phyloP scores from a whole-genome alignment of 2,888 invertebrate genomes.

The Morpho deidamia region DNA sequence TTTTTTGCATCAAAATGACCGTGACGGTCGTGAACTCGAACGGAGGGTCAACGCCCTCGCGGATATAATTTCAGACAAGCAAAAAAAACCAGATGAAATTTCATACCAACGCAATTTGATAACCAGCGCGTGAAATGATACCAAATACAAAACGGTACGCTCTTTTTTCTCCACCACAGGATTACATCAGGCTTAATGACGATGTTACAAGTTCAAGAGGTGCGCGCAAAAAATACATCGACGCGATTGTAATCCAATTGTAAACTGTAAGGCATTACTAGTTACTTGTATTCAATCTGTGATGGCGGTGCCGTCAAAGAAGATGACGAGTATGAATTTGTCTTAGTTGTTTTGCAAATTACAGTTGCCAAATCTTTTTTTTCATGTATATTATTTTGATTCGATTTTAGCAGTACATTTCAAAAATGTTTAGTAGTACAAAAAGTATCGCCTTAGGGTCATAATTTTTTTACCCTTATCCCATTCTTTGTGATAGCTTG shows the following conservation, averaged over 20 bases:
- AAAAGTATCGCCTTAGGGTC: too few relatives aligned
- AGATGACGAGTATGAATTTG: not conserved
- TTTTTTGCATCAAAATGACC: constrained; percentile 43
- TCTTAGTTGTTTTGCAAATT: not conserved
- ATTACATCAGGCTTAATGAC: constrained; percentile 8
- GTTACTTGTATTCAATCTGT: too few relatives aligned
- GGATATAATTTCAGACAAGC: constrained; percentile 26
- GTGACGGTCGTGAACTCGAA: constrained; percentile 60
- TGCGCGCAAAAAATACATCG: not conserved
- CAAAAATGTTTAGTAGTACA: too few relatives aligned
- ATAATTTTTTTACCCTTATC: too few relatives aligned
- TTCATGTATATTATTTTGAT: too few relatives aligned
- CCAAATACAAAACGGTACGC: constrained; percentile 9
- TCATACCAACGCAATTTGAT: constrained; percentile 47
- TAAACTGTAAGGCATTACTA: not conserved
- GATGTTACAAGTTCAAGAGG: constrained; percentile 1
- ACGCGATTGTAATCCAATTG: constrained; percentile 9
- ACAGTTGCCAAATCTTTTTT: too few relatives aligned
- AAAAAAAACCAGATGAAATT: constrained; percentile 50
- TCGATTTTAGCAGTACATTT: too few relatives aligned
- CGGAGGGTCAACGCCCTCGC: constrained; percentile 45
- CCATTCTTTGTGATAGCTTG: too few relatives aligned
- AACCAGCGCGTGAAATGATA: constrained; percentile 36
- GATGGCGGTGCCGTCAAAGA: too few relatives aligned
- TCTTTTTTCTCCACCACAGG: constrained; percentile 7